Percentiles rank a stretch among this genome's conserved stretches.
These are phyloP conservation scores for Tetanocera ferruginea DNA, from an alignment of 2,888 invertebrate genomes.

Conservation along the genomic window DNA sequence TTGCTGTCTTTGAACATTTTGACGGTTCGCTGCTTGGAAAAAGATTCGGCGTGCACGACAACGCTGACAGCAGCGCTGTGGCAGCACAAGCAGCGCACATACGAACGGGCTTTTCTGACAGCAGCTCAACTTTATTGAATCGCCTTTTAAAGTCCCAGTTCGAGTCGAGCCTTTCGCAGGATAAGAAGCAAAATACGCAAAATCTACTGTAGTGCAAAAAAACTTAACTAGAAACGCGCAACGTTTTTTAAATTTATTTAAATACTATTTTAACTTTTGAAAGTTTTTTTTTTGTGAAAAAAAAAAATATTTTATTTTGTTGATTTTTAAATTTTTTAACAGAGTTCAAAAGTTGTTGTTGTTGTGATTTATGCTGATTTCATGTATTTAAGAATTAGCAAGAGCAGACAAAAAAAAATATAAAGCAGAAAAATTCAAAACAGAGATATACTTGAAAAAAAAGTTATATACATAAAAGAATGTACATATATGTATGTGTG, in stretches of 20 bases:
- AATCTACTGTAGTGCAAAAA: constrained; percentile 11
- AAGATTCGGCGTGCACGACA: constrained; percentile 1
- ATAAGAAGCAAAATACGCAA: constrained; percentile 43
- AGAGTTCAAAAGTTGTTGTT: no score
- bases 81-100: not conserved
- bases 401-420: no score
- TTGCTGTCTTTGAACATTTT: not conserved
- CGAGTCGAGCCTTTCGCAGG: constrained; percentile 47
- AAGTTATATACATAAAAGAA: not conserved
- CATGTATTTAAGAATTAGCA: no score
- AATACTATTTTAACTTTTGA: no score
- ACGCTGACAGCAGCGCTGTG: not conserved
- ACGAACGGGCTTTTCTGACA: not conserved
- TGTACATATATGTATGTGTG: not conserved
- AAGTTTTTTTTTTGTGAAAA: no score
- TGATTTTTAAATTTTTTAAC: no score
- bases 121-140: constrained; percentile 18
- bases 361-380: no score
- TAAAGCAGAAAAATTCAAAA: not conserved
- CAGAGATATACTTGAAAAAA: not conserved
- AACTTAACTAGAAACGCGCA: constrained; percentile 17
- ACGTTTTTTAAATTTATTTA: constrained; percentile 19
- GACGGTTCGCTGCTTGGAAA: constrained; percentile 34
- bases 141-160: constrained; percentile 39
- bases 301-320: no score